Evolutionary conservation across 2,113 vertebrate species (phyloP).

Genomic region (Polypterus senegalus): DNA sequence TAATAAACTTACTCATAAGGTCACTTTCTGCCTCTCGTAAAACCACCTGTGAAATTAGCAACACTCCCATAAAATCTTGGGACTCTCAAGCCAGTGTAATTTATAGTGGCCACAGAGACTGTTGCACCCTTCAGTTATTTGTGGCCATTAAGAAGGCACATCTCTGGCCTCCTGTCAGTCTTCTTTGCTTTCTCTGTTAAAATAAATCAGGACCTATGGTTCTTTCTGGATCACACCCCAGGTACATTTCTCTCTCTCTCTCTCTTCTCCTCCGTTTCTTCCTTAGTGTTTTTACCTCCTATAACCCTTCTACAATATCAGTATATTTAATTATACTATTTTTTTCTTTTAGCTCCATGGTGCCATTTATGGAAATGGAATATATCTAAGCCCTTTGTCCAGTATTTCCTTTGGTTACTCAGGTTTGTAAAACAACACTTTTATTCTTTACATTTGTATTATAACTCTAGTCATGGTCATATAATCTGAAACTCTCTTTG

Average conservation of each 20-base stretch:
- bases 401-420: constrained; percentile 92
- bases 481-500: too few relatives aligned
- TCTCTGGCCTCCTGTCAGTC: too few relatives aligned
- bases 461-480: background rate
- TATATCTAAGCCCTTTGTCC: constrained; percentile 83
- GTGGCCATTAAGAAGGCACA: too few relatives aligned
- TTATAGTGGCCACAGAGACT: too few relatives aligned
- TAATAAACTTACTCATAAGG: too few relatives aligned
- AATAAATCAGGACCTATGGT: too few relatives aligned
- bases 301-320: background rate
- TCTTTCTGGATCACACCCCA: background rate
- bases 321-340: constrained; percentile 3
- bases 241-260: background rate
- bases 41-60: too few relatives aligned
- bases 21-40: too few relatives aligned
- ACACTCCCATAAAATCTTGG: too few relatives aligned
- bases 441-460: background rate
- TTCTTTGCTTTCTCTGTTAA: too few relatives aligned
- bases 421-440: constrained; percentile 45
- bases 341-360: constrained; percentile 62
- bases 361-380: constrained; percentile 82
- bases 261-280: background rate
- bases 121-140: too few relatives aligned
- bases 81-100: too few relatives aligned
- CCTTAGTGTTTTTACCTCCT: background rate